These are phyloP conservation scores for Palythoa caribaeorum DNA, from an alignment of 92 coral and sea anemone species.

Conservation along the genomic window DNA sequence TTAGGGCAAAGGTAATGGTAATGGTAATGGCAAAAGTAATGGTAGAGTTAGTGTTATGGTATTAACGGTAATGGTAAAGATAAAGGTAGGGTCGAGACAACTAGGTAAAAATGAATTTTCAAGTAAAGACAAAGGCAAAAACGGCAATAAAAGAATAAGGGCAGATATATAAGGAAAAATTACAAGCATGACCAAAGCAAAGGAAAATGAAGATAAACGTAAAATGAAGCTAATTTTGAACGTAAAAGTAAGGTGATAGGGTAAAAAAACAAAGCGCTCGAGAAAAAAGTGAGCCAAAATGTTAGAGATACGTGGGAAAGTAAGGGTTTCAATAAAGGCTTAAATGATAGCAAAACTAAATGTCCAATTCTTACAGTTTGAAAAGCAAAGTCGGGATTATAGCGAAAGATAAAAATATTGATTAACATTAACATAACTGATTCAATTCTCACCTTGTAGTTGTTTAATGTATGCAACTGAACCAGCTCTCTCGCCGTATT, in stretches of 20 bases:
- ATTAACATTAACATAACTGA: no score
- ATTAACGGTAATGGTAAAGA: neutral
- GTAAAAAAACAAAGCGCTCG: neutral
- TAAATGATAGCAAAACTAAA: no score
- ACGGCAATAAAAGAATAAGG: neutral
- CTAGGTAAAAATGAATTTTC: neutral
- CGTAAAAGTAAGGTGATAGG: neutral
- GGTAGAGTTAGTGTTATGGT: neutral
- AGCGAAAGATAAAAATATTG: no score
- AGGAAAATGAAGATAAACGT: neutral
- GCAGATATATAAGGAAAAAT: neutral
- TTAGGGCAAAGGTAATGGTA: neutral
- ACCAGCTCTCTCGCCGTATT: constrained; percentile 64
- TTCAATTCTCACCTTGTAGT: constrained; percentile 54
- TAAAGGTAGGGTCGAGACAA: neutral
- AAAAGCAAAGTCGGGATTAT: no score
- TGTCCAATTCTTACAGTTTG: no score
- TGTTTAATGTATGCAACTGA: constrained; percentile 44
- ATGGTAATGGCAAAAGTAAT: neutral
- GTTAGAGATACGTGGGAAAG: no score
- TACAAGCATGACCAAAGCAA: no score
- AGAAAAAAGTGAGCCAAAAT: neutral
- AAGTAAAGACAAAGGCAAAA: neutral
- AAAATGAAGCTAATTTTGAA: neutral
- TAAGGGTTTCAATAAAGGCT: no score